Conservation (phyloP, 2,797 vertebrate genomes). For the Knipowitschia caucasica region DNA sequence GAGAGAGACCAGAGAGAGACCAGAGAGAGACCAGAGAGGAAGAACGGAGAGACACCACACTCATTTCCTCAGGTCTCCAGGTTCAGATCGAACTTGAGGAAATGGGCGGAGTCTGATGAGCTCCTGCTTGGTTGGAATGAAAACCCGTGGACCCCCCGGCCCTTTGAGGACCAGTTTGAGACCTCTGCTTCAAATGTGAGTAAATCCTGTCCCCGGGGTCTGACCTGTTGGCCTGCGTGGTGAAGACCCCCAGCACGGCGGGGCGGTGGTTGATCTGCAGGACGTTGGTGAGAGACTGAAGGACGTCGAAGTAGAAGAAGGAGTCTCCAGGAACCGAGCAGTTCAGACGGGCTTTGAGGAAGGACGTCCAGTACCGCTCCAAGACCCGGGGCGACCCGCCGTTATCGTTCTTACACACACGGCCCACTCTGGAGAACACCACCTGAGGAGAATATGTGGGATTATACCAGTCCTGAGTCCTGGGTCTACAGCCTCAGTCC, state of each 20-base stretch:
- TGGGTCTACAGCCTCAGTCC: too few relatives aligned
- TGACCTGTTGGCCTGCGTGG: constrained; percentile 92
- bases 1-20: too few relatives aligned
- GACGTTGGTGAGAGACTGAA: constrained; percentile 84
- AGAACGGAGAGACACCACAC: too few relatives aligned
- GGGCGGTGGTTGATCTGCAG: constrained; percentile 83
- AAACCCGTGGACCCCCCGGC: too few relatives aligned
- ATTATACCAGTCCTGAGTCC: neutral
- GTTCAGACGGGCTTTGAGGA: constrained; percentile 92
- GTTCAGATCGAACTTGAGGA: too few relatives aligned
- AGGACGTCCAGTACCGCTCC: constrained; percentile 95
- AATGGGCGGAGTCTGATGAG: too few relatives aligned
- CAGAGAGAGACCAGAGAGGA: too few relatives aligned
- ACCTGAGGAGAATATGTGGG: constrained; percentile 72
- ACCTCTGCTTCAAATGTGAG: too few relatives aligned
- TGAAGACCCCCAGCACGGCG: constrained; percentile 87
- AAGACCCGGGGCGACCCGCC: constrained; percentile 90
- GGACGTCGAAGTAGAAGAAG: constrained; percentile 91
- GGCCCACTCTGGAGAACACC: constrained; percentile 87
- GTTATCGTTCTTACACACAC: constrained; percentile 92
- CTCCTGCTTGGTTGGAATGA: too few relatives aligned
- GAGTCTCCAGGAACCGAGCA: constrained; percentile 91
- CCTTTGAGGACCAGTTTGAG: too few relatives aligned
- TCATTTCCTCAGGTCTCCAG: too few relatives aligned
- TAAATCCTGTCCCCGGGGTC: neutral